These are phyloP conservation scores for Limnephilus lunatus DNA, from an alignment of 2,888 invertebrate genomes.

Conservation along the genomic window DNA sequence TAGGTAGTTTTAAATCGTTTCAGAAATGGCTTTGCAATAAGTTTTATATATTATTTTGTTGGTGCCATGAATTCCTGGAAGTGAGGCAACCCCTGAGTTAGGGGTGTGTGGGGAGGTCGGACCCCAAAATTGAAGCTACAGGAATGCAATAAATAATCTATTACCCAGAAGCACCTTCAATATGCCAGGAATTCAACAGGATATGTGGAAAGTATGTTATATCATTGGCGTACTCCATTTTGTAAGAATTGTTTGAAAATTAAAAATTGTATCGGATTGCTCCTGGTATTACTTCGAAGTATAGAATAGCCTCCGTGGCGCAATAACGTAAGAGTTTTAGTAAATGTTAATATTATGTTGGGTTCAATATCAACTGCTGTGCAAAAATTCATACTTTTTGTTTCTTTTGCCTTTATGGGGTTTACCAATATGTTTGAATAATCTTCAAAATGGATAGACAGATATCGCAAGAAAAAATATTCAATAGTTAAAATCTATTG, in stretches of 20 bases:
- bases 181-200: slow-evolving; percentile 56
- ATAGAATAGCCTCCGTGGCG: no score
- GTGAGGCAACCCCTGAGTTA: slow-evolving; percentile 17
- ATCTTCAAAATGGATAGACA: no score
- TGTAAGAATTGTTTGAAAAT: background rate
- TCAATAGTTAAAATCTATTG: no score
- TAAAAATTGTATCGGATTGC: no score
- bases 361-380: no score
- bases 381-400: no score
- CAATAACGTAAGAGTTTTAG: no score
- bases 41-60: background rate
- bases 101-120: background rate
- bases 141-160: slow-evolving; percentile 66
- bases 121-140: slow-evolving; percentile 60
- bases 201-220: slow-evolving; percentile 52
- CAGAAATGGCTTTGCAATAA: background rate
- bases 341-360: no score
- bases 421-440: no score
- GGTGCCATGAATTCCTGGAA: background rate
- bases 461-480: no score
- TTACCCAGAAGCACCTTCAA: slow-evolving; percentile 56
- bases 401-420: no score
- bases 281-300: no score
- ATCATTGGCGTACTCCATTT: slow-evolving; percentile 33
- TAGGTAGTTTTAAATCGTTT: background rate